Base-by-base conservation (phyloP, 2,113 vertebrate genomes). In the Fulica atra region DNA sequence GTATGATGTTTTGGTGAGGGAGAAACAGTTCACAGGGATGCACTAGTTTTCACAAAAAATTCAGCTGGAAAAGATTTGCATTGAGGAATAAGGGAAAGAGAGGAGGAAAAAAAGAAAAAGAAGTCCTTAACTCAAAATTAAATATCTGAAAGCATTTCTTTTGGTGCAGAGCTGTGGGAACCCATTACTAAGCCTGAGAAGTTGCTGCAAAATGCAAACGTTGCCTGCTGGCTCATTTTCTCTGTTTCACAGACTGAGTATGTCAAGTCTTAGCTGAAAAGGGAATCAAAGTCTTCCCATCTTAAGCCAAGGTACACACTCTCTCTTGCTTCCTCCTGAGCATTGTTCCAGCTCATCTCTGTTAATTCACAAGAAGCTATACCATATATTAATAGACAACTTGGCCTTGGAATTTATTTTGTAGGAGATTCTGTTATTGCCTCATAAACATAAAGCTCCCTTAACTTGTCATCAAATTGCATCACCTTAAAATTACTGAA, bases 391-490 rank as follows among this genome's bases (percentile, higher is more conserved):
- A 91, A 85, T 69, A 89, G 81, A 31, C 46, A 93, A 71, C 38
- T 76, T 76, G 57, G 65, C 68, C 72, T 96, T 86, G 53, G 46
- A 87, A 81, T 89, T 94, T 91, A 85, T 93, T 93, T 94, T 93
- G 56, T 88, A 72, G 48, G 42, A 86, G 50, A 53, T 85, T 94
- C 81, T 89, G 44, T 60, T 96, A 92, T 35, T 85, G 61, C 50
- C 81, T 92, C 86, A 79, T 91, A 92, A 92, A 93, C 83, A 93
- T 9, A 86, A 31, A 89, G n/a, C 36, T 89, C 86, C 21, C 72
- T 92, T 89, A 59, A 95, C 85, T 76, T 93, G 40, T 84, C 57
- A 69, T 93, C 77, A 90, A 57, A 95, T 78, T 72, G 68, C 29
- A 83, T 88, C 60, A 84, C 65, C 38, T 28, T 91, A 91, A 94